Evolutionary conservation across 2,888 invertebrate genomes (phyloP).

Genomic region (Gibbula magus): DNA sequence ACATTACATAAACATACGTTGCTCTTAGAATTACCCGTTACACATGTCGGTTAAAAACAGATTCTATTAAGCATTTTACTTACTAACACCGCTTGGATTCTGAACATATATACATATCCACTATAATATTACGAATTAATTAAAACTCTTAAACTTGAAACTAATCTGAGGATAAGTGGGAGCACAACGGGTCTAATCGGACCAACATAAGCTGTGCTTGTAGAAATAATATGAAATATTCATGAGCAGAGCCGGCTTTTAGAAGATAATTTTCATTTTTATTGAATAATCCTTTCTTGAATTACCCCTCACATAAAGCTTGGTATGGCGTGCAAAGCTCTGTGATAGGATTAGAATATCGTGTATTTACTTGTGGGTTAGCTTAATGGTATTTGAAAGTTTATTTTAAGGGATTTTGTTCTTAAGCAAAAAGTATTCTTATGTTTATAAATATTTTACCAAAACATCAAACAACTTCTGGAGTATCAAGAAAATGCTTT

Average conservation of each 20-base stretch:
- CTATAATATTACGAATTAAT: constrained; percentile 13
- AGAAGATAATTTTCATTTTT: constrained; percentile 17
- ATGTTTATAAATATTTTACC: constrained; percentile 2
- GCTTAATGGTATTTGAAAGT: constrained; percentile 16
- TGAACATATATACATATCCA: neutral
- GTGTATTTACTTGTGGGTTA: constrained; percentile 9
- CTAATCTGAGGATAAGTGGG: constrained; percentile 2
- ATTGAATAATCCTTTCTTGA: constrained; percentile 18
- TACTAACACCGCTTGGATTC: no score
- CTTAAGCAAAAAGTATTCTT: constrained; percentile 10
- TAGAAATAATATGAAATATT: constrained; percentile 18
- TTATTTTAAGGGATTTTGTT: constrained; percentile 13
- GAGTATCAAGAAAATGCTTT: no score
- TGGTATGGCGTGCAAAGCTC: neutral
- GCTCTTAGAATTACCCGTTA: no score
- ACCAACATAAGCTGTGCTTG: neutral
- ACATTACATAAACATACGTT: neutral
- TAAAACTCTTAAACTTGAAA: neutral
- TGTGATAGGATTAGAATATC: constrained; percentile 10
- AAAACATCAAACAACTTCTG: constrained; percentile 4
- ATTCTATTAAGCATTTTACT: no score
- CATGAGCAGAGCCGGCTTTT: constrained; percentile 13
- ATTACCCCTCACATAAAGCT: neutral
- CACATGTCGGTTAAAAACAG: no score
- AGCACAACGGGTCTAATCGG: neutral